Base-by-base conservation (phyloP, 2,888 invertebrate species). In the Himalopsyche kuldschensis region DNA sequence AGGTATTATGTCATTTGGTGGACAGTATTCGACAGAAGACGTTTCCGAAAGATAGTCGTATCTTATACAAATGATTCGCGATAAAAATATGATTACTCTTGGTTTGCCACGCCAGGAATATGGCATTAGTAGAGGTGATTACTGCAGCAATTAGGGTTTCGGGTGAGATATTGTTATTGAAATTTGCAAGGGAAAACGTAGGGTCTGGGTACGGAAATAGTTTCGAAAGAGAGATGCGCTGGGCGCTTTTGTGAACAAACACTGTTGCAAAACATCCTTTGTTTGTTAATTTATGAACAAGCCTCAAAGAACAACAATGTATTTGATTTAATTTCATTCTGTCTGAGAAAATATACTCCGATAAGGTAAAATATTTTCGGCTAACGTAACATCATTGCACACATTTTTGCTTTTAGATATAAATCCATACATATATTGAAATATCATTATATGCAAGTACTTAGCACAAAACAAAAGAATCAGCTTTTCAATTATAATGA, bases 141-240 rank as follows among this genome's bases (percentile, higher is more conserved):
- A 69, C 69, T 69, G 27, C 69, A 27, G 69, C 69, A 69, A 69
- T 69, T 69, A 69, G 69, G 69, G 69, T 27, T 69, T 69, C 27
- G 69, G 69, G 69, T 69, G 69, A 69, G 69, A 69, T 69, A 69
- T 69, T 69, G 69, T 69, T 69, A 69, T 69, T 69, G 69, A 69
- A 69, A 69, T 69, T 69, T 69, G 30, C 69, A 69, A 69, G 69
- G 69, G 27, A 69, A 69, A 69, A 69, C 69, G 69, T 69, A 27
- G 69, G 69, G 69, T 27, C 15, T 27, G 69, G 69, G 69, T 69
- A 27, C 69, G 69, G 69, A 69, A 69, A 69, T 69, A 69, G 69
- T 69, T 69, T 27, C 27, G 10, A 27, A 69, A 69, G 69, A 69
- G 69, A 69, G 27, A 69, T 69, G 69, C 69, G 69, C 27, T 69